phyloP scores from a whole-genome alignment of 2,888 invertebrate genomes.

The Empis livida region DNA sequence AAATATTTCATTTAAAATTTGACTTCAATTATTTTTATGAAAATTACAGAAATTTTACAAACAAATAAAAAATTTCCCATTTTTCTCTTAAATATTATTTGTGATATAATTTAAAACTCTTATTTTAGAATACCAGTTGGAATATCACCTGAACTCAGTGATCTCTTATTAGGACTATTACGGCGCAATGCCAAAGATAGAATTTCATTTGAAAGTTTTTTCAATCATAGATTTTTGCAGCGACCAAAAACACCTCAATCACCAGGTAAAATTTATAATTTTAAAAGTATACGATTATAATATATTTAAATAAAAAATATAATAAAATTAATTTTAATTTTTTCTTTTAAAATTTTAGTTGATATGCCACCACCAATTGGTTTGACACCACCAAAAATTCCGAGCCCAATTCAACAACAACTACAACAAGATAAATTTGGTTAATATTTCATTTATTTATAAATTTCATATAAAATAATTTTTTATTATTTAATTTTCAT shows the following conservation, averaged over 20 bases:
- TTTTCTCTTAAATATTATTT: too few relatives aligned
- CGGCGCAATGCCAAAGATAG: conserved; percentile 88
- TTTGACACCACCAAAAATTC: conserved; percentile 33
- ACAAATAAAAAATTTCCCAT: background rate
- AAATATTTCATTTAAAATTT: too few relatives aligned
- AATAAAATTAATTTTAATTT: background rate
- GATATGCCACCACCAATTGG: conserved; percentile 28
- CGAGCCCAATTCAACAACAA: conserved; percentile 38
- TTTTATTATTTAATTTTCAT: too few relatives aligned
- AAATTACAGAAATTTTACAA: too few relatives aligned
- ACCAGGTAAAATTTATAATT: conserved; percentile 29
- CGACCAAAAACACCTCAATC: conserved; percentile 43
- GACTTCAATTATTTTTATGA: too few relatives aligned
- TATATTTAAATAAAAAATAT: too few relatives aligned
- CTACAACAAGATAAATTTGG: conserved; percentile 26
- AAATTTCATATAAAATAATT: too few relatives aligned
- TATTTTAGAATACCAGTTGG: conserved; percentile 73
- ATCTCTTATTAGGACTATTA: conserved; percentile 73
- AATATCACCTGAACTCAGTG: conserved; percentile 79
- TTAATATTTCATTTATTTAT: background rate
- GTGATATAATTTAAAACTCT: too few relatives aligned
- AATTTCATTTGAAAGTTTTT: conserved; percentile 93
- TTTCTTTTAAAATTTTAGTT: conserved; percentile 15
- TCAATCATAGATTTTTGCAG: conserved; percentile 82
- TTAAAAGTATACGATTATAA: too few relatives aligned